Evolutionary conservation across 2,797 vertebrate genomes (phyloP), one percentile per base, ranked within the genome.

Genomic region (Cephalopachus bancanus): DNA sequence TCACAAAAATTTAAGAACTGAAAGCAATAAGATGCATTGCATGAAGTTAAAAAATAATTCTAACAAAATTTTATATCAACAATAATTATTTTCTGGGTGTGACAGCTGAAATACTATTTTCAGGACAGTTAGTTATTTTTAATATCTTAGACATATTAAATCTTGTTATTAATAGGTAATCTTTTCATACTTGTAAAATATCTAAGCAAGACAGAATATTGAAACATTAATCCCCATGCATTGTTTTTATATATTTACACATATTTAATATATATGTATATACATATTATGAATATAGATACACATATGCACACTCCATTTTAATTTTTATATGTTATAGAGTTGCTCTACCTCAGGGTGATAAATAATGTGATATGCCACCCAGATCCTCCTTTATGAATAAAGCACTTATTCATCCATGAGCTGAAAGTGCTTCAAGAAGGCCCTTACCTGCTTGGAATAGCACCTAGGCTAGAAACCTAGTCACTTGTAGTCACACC

Each of bases 1-100:
- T 10, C n/a, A 75, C 3, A 81, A 59, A 89, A 79, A 20, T 60
- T 89, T 83, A 90, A 94, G 7, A 62, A 83, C 83, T 86, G 62
- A 33, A 76, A 65, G 59, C 37, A 37, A 37, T 37, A 80, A 69
- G 89, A 83, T 28, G 16, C 33, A 0, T 59, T 71, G 20, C 30
- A 57, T 30, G 37, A 86, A 83, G 72, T 91, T 71, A 88, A 87
- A 69, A 60, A 76, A 83, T 84, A 65, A 59, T 74, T 33, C 8
- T 69, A 55, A 24, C 49, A 59, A 67, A 64, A 37, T 90, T 86
- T 60, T 57, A 30, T 89, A n/a, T 65, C 1, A 28, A 33, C 19
- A 78, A 3, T 60, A 72, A 85, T 94, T 90, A 74, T 30, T 19
- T 94, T 86, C 14, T 79, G 37, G 24, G 59, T 9, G 24, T 90